phyloP scores from a whole-genome alignment of 2,888 invertebrate genomes.

The Melanostoma scalare region DNA sequence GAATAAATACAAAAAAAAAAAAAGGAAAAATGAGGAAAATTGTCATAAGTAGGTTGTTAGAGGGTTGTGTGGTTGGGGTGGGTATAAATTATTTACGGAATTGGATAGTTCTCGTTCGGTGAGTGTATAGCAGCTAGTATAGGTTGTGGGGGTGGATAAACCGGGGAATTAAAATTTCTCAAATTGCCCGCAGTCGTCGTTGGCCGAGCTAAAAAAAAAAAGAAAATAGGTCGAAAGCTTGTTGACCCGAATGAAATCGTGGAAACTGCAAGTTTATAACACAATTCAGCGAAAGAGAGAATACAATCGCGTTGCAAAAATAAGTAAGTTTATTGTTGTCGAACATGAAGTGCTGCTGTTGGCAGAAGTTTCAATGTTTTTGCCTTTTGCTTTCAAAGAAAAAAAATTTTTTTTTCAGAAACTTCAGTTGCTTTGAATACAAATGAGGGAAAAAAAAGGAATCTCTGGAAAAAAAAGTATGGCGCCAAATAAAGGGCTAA shows the following conservation, averaged over 20 bases:
- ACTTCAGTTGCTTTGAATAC: constrained; percentile 27
- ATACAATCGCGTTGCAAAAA: constrained; percentile 11
- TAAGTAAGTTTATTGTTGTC: constrained; percentile 24
- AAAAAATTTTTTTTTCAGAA: constrained; percentile 20
- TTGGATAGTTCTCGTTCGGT: constrained; percentile 15
- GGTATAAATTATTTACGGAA: constrained; percentile 58
- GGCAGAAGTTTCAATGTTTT: constrained; percentile 29
- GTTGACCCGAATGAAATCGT: constrained; percentile 58
- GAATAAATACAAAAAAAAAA: neutral
- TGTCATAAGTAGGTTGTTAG: constrained; percentile 55
- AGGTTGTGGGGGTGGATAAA: constrained; percentile 6
- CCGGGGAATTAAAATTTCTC: constrained; percentile 59
- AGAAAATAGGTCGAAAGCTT: constrained; percentile 68
- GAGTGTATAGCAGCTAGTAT: too few species aligned
- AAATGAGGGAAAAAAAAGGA: constrained; percentile 31
- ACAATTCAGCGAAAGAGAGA: neutral
- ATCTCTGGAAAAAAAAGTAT: neutral
- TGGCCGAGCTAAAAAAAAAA: neutral
- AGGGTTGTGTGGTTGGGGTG: constrained; percentile 28
- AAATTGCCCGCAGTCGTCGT: constrained; percentile 31
- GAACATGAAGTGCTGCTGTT: constrained; percentile 11
- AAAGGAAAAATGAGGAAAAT: constrained; percentile 26
- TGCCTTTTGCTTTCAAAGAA: constrained; percentile 24
- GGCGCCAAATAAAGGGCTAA: constrained; percentile 37
- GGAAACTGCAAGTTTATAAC: constrained; percentile 32